Base-by-base conservation (phyloP, 1,140 invertebrate genomes). In the Drosophila takahashii region DNA sequence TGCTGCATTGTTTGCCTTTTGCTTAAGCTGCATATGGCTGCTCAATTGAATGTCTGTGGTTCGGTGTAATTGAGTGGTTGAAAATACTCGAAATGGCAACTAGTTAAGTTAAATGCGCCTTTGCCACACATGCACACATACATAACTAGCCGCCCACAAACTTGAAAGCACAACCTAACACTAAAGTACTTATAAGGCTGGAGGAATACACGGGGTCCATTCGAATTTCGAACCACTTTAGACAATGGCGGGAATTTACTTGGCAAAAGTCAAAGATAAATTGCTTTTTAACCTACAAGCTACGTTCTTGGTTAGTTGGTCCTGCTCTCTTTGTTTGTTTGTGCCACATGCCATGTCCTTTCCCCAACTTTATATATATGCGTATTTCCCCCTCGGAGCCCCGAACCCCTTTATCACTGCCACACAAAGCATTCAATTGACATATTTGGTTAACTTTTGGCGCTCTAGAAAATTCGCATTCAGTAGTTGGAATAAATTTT, bases 401-500 rank as follows among this genome's bases (percentile, higher is more conserved):
- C 15, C 9, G 16, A 18, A 32, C 66, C 52, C 53, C 22, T 44
- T 29, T 32, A 34, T 50, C 27, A 50, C 11, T 47, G 52, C 44
- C 67, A 64, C 56, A 73, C 56, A 80, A 74, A 66, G 61, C 71
- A 71, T 79, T 81, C 74, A 87, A 86, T 87, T 87, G 83, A 81
- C 83, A 87, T 86, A 83, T 86, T 86, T 86, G 83, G 56, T 87
- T 86, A 86, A 86, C 83, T 86, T 86, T 87, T 87, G 79, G 66
- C 61, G 69, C 71, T 64, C 78, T 50, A 44, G 57, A 78, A 78
- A 61, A 78, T 78, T 81, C 71, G 51, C 77, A 79, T 78, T 71
- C 45, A 79, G 51, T 80, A 81, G 79, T 80, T 86, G 56, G 83
- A 87, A 86, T 86, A 86, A 89, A 86, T 86, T 86, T 77, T 79